phyloP scores from a whole-genome alignment of 2,888 invertebrate genomes.

The Dynastes maya region DNA sequence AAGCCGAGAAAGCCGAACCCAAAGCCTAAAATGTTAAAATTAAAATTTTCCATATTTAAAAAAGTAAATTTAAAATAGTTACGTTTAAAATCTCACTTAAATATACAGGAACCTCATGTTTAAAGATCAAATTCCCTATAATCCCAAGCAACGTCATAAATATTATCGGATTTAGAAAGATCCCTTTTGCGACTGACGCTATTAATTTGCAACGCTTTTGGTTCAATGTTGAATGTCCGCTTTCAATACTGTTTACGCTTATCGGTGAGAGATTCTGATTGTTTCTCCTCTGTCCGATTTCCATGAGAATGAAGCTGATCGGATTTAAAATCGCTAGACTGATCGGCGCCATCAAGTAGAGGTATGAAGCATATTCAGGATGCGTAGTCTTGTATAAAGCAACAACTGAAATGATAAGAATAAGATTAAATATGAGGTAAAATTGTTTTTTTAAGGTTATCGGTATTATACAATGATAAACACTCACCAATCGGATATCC shows the following conservation, averaged over 20 bases:
- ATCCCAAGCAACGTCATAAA: slow-evolving; percentile 95
- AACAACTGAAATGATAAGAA: slow-evolving; percentile 74
- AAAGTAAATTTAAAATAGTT: slow-evolving; percentile 60
- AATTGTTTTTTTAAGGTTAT: not conserved
- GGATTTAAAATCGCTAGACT: slow-evolving; percentile 94
- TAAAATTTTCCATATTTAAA: slow-evolving; percentile 1
- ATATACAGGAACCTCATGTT: slow-evolving; percentile 83
- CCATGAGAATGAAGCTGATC: slow-evolving; percentile 90
- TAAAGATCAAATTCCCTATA: slow-evolving; percentile 86
- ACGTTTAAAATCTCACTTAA: slow-evolving; percentile 84
- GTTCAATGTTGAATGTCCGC: slow-evolving; percentile 58
- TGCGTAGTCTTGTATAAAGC: slow-evolving; percentile 90
- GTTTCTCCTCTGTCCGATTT: slow-evolving; percentile 77
- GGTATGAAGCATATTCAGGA: slow-evolving; percentile 91
- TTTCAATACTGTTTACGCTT: slow-evolving; percentile 60
- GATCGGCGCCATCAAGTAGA: slow-evolving; percentile 95
- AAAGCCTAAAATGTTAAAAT: slow-evolving; percentile 74
- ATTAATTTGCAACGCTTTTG: slow-evolving; percentile 65
- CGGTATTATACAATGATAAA: not conserved
- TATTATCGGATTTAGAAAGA: slow-evolving; percentile 90
- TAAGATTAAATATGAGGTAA: no score
- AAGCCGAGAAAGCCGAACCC: slow-evolving; percentile 92
- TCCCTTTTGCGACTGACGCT: slow-evolving; percentile 75
- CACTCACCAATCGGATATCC: slow-evolving; percentile 93
- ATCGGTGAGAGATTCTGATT: slow-evolving; percentile 56